Base-by-base conservation (phyloP, 2,888 invertebrate genomes). In the Calameuta pallipes region DNA sequence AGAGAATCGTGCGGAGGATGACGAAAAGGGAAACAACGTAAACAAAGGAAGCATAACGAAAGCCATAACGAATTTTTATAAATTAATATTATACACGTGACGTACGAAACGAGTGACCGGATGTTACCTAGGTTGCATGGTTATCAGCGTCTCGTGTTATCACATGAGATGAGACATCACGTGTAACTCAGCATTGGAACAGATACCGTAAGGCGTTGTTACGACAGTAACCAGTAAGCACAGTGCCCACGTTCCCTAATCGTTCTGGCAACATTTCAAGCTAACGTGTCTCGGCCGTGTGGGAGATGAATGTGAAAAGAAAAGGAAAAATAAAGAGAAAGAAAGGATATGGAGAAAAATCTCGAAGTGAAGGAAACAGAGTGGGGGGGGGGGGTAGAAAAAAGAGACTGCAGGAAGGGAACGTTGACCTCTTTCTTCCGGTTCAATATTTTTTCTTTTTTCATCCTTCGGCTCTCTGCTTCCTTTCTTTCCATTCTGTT, bases 231-330 rank as follows among this genome's bases (percentile, higher is more conserved):
- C 23, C 56, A 56, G 56, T 56, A 56, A 56, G 23, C 15, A 56
- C 15, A 23, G 56, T 15, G 56, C 56, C 56, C 15, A 15, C 41
- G 23, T 56, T 9, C 75, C 82, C 68, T 84, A 84, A 87, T 86
- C 82, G 82, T 81, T 86, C 85, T 87, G 86, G 86, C 86, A 86
- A 75, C 81, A 80, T 82, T 86, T 87, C 86, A 86, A 86, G 83
- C 81, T 30, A 71, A 71, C 31, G 33, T 71, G 71, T 23, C 71
- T 34, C 23, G 31, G 11, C 71, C 71, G 13, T 30, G 15, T 34
- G 71, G 30, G 23, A 30, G 23, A 56, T 15, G 41, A 41, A 41
- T 41, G 41, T 41, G 56, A 23, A 9, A 56, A 23, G 9, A 9
- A 56, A 3, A 0, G 36, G 3, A 4, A 12, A 35, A 36, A 41